Conservation (phyloP, 1,140 invertebrate species). For the Pemphigus obesinymphae region DNA sequence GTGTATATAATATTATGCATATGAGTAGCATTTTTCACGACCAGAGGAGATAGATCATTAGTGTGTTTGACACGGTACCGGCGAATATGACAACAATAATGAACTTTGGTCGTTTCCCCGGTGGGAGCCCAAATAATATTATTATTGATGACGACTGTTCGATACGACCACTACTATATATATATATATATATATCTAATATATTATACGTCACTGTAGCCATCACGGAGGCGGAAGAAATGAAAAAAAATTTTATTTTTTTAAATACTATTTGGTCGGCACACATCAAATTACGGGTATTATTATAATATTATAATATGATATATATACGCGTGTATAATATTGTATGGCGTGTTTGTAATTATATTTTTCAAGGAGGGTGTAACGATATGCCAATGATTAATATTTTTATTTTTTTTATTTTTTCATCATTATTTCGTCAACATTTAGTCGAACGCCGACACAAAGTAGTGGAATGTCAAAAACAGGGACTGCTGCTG, state of each 20-base stretch:
- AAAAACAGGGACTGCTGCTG: not conserved
- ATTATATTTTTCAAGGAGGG: no score
- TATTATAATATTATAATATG: not conserved
- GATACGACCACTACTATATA: not conserved
- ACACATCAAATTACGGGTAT: not conserved
- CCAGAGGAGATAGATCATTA: conserved; percentile 4
- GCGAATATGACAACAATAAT: not conserved
- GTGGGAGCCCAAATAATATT: not conserved
- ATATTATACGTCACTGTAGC: not conserved
- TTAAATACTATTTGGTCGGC: no score
- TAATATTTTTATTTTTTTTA: not conserved
- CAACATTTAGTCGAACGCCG: not conserved
- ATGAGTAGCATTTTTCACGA: not conserved
- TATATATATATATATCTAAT: not conserved
- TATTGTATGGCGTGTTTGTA: no score
- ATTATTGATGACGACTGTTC: conserved; percentile 20
- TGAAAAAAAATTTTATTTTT: not conserved
- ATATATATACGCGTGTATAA: not conserved
- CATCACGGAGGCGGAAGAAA: not conserved
- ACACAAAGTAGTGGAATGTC: not conserved
- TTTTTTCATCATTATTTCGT: not conserved
- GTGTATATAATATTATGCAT: no score
- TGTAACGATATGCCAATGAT: not conserved
- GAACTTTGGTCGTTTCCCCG: not conserved
- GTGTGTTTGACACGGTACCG: not conserved